phyloP scores from a whole-genome alignment of 1,140 invertebrate species.

The Drosophila suzukii region DNA sequence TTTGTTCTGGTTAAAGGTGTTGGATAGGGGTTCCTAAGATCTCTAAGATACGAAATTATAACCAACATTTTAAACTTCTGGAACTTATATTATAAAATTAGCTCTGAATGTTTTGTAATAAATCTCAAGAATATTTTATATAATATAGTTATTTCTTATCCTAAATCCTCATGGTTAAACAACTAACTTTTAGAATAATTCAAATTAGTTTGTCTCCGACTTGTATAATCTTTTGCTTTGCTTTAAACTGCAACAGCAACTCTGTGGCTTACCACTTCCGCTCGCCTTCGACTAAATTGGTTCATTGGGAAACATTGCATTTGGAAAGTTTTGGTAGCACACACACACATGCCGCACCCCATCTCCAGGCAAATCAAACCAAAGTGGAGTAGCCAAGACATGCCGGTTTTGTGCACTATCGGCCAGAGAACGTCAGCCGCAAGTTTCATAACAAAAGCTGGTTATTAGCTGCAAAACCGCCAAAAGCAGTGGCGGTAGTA shows the following conservation, averaged over 20 bases:
- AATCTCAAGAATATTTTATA: too few species aligned
- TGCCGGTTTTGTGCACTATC: background rate
- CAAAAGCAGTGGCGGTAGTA: slow-evolving; percentile 38
- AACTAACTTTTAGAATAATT: too few species aligned
- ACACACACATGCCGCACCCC: background rate
- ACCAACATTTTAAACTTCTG: too few species aligned
- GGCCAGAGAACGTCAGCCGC: slow-evolving; percentile 19
- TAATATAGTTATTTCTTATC: too few species aligned
- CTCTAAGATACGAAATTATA: too few species aligned
- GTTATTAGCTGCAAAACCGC: slow-evolving; percentile 58
- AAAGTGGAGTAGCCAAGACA: background rate
- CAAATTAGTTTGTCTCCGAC: background rate
- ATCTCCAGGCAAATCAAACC: slow-evolving; percentile 9
- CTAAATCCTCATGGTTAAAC: too few species aligned
- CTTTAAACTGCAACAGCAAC: slow-evolving; percentile 8
- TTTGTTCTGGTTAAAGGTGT: too few species aligned
- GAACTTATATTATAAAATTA: too few species aligned
- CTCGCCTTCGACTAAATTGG: background rate
- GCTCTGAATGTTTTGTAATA: too few species aligned
- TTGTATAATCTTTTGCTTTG: background rate
- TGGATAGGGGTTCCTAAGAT: too few species aligned
- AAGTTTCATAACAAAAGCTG: slow-evolving; percentile 60
- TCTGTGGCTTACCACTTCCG: slow-evolving; percentile 15
- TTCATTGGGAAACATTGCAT: slow-evolving; percentile 4
- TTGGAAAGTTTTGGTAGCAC: slow-evolving; percentile 7